Conservation (phyloP, 1,140 invertebrate genomes). For the Doryteuthis pealeii region DNA sequence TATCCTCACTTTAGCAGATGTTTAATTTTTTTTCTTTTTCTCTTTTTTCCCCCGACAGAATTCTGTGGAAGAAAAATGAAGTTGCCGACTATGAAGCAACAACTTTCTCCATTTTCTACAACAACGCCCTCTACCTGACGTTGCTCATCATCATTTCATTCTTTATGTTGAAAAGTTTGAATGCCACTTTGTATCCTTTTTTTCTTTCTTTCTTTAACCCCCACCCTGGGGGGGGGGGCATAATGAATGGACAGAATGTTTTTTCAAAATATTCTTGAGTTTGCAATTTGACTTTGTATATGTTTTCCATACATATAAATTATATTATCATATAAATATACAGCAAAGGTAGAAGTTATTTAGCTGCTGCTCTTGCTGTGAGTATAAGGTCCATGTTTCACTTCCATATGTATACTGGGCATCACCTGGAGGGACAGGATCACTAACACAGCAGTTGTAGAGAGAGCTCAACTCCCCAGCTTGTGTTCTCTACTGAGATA, state of each 20-base stretch:
- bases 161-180: constrained; percentile 86
- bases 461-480: too few relatives aligned
- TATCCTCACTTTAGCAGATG: too few relatives aligned
- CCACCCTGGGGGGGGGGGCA: background rate
- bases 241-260: too few relatives aligned
- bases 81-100: constrained; percentile 99
- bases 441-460: too few relatives aligned
- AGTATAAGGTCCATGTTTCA: too few relatives aligned
- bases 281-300: background rate
- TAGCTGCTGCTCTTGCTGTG: too few relatives aligned
- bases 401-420: background rate
- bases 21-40: too few relatives aligned
- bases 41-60: constrained; percentile 33
- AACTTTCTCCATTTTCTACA: constrained; percentile 98
- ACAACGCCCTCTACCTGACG: constrained; percentile 94
- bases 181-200: constrained; percentile 75
- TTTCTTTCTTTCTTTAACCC: background rate
- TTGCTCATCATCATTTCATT: constrained; percentile 94
- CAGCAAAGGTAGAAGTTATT: too few relatives aligned
- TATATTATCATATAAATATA: background rate
- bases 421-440: too few relatives aligned
- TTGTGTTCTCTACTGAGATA: too few relatives aligned
- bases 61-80: constrained; percentile 98
- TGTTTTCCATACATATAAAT: background rate
- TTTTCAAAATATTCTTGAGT: background rate